Conservation (phyloP, 2,113 vertebrate species). For the Xiphophorus maculatus region DNA sequence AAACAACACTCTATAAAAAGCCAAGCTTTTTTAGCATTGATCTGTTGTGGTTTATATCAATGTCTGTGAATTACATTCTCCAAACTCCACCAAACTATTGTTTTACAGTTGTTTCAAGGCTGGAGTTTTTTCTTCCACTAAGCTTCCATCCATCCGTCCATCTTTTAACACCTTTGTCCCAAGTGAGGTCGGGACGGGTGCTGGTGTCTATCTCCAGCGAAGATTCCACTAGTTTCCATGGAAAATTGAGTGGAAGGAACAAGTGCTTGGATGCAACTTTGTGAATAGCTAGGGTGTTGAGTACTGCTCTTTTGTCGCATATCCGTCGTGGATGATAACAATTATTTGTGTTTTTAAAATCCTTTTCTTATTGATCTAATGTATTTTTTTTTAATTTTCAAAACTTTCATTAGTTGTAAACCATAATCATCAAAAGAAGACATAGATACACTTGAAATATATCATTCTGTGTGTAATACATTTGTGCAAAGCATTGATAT, state of each 20-base stretch:
- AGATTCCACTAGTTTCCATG: not conserved
- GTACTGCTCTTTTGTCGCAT: not conserved
- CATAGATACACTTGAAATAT: not conserved
- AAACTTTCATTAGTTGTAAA: not conserved
- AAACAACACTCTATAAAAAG: too few species aligned
- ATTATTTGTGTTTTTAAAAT: not conserved
- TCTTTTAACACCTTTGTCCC: too few species aligned
- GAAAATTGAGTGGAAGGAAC: not conserved
- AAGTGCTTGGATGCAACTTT: not conserved
- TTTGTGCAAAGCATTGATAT: not conserved
- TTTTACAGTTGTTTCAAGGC: not conserved
- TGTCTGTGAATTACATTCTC: not conserved
- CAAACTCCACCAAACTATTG: not conserved
- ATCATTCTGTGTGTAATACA: not conserved
- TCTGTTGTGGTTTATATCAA: too few species aligned
- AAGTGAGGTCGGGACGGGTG: too few species aligned
- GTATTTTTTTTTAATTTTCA: not conserved
- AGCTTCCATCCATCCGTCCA: not conserved
- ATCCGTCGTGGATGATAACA: not conserved
- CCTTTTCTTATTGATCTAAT: not conserved
- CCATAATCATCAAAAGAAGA: not conserved
- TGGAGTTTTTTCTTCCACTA: not conserved
- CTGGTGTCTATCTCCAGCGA: too few species aligned
- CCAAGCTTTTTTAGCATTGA: too few species aligned
- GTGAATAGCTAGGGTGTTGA: not conserved